Evolutionary conservation across 2,888 invertebrate species (phyloP), one percentile per base, ranked within the genome.

Genomic region (Pogonocherus hispidulus): DNA sequence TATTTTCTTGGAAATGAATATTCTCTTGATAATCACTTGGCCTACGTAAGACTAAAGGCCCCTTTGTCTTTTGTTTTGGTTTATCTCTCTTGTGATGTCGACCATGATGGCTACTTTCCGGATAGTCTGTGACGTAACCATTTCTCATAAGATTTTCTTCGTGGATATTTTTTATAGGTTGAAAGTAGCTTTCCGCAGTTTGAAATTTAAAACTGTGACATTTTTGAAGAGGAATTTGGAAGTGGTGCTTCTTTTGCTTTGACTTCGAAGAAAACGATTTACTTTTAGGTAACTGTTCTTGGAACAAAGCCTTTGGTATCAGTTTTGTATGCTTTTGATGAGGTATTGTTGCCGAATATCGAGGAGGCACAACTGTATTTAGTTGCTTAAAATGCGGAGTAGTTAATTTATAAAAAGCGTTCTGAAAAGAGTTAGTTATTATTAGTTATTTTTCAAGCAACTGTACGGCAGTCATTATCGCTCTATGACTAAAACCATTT

Each of bases 141-240:
- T 86, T 86, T 62, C 83, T 76, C 83, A 86, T 85, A 52, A 85
- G 70, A 66, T 86, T 84, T 70, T 86, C 84, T 70, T 86, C 85
- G 78, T 90, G 87, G 75, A 90, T 89, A 78, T 90, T 90, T 78
- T 90, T 88, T 74, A 90, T 90, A 4, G 90, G 90, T 85, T 90
- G 90, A 76, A 90, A 90, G 77, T 90, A 90, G 79, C 90, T 90
- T 72, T 86, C 86, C 23, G 86, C 85, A 63, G 86, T 86, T 82
- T 86, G 86, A 72, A 85, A 85, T 72, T 84, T 85, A 80, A 90
- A 90, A 81, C 90, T 90, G 83, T 90, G 90, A 78, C 90, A 89
- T 81, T 90, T 90, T 82, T 90, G 90, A 44, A 90, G 81, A 1
- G 90, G 90, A 76, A 90, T 89, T 87, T 90, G 90, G 75, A 90